Conservation (phyloP, 2,113 vertebrate species). For the Sigmodon hispidus region DNA sequence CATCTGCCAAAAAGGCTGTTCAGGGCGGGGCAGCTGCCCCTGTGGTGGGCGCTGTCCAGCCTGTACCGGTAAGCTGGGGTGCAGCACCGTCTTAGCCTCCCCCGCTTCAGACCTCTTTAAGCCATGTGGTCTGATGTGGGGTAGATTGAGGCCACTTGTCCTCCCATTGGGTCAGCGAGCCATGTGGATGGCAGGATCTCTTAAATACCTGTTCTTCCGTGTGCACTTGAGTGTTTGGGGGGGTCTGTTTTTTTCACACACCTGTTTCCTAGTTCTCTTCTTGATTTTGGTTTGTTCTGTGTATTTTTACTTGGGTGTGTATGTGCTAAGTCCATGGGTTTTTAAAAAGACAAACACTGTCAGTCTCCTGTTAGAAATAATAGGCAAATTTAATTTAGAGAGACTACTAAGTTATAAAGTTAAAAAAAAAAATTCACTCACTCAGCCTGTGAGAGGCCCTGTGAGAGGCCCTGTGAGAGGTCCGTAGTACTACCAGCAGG, state of each 20-base stretch:
- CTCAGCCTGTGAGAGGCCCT: background rate
- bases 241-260: background rate
- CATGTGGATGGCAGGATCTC: background rate
- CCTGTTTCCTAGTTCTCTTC: background rate
- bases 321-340: background rate
- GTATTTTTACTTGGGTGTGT: background rate
- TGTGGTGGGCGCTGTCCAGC: conserved; percentile 86
- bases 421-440: too few relatives aligned
- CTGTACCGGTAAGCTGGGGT: conserved; percentile 88
- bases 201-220: background rate
- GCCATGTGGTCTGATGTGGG: rapidly evolving
- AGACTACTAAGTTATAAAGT: background rate
- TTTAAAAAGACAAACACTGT: background rate
- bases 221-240: background rate
- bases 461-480: background rate
- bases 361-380: background rate
- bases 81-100: rapidly evolving
- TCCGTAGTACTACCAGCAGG: background rate
- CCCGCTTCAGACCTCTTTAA: background rate
- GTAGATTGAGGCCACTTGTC: background rate
- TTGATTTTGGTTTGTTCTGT: background rate
- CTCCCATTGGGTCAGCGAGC: background rate
- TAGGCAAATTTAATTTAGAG: background rate
- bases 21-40: conserved; percentile 81
- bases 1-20: conserved; percentile 86